These are phyloP conservation scores for Paedocypris sp. DNA, from an alignment of 2,113 vertebrate genomes.

Conservation along the genomic window DNA sequence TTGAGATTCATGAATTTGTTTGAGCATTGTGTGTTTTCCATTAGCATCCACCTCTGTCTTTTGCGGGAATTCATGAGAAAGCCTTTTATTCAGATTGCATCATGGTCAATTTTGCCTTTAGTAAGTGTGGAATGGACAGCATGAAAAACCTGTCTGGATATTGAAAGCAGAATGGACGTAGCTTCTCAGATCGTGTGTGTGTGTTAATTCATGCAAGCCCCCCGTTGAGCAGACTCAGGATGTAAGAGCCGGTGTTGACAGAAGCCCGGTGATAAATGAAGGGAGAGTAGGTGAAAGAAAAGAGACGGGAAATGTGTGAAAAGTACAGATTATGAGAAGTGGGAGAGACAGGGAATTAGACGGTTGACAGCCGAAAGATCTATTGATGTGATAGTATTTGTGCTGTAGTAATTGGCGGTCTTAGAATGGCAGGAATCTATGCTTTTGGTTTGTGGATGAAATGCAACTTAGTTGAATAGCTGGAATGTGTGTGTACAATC, in stretches of 20 bases:
- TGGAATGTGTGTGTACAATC: no score
- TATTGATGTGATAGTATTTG: background rate
- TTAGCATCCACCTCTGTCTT: no score
- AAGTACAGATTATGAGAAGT: conserved; percentile 16
- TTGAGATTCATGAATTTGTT: conserved; percentile 3
- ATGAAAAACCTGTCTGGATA: background rate
- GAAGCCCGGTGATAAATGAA: conserved; percentile 6
- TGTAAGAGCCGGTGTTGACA: conserved; percentile 11
- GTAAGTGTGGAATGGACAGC: background rate
- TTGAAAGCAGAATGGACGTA: background rate
- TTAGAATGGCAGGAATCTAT: no score
- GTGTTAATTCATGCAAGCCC: conserved; percentile 18
- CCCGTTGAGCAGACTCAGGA: background rate
- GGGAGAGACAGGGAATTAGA: conserved; percentile 19
- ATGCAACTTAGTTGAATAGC: no score
- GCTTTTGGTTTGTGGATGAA: no score
- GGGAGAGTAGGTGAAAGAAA: conserved; percentile 15
- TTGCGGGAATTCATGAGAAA: background rate
- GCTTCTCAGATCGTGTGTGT: background rate
- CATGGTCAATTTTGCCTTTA: conserved; percentile 6
- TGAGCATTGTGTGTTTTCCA: no score
- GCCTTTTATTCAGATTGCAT: conserved; percentile 6
- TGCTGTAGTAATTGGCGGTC: no score
- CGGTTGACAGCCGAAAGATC: conserved; percentile 6
- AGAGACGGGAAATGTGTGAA: conserved; percentile 28